Evolutionary conservation across 2,797 vertebrate genomes (phyloP).

Genomic region (Enteromius argenteus): DNA sequence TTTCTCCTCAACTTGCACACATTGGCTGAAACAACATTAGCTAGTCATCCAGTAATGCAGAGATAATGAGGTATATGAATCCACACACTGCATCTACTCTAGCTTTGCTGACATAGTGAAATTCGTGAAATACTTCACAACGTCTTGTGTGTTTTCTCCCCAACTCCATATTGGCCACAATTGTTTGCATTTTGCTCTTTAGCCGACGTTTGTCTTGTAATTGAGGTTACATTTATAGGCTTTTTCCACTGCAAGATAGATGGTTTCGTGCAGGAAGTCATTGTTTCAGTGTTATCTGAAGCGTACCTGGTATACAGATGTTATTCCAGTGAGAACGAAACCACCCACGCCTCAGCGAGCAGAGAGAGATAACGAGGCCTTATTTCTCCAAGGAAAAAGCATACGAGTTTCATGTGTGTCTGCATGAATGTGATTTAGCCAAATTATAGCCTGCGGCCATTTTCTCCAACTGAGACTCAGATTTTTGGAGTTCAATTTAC

Average conservation of each 20-base stretch:
- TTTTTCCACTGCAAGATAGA: slow-evolving; percentile 21
- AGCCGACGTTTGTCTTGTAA: slow-evolving; percentile 27
- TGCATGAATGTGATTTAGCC: slow-evolving; percentile 6
- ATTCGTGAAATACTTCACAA: neutral
- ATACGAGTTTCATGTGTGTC: slow-evolving; percentile 11
- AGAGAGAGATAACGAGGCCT: slow-evolving; percentile 32
- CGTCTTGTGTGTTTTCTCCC: neutral
- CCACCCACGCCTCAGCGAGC: slow-evolving; percentile 15
- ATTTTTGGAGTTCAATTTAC: neutral
- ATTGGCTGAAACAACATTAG: neutral
- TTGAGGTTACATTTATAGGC: slow-evolving; percentile 9
- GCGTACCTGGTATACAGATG: slow-evolving; percentile 16
- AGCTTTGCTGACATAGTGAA: slow-evolving; percentile 8
- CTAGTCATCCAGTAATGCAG: neutral
- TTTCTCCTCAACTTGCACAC: neutral
- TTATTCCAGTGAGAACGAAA: slow-evolving; percentile 25
- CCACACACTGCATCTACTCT: neutral
- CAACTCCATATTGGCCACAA: neutral
- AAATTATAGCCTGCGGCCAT: slow-evolving; percentile 34
- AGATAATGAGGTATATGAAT: neutral
- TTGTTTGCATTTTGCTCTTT: slow-evolving; percentile 30
- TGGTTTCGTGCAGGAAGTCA: slow-evolving; percentile 1
- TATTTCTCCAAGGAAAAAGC: slow-evolving; percentile 30
- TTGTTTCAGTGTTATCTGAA: slow-evolving; percentile 22
- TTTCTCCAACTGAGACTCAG: neutral